Conservation (phyloP, 92 coral and sea anemone species). For the Montipora capitata region DNA sequence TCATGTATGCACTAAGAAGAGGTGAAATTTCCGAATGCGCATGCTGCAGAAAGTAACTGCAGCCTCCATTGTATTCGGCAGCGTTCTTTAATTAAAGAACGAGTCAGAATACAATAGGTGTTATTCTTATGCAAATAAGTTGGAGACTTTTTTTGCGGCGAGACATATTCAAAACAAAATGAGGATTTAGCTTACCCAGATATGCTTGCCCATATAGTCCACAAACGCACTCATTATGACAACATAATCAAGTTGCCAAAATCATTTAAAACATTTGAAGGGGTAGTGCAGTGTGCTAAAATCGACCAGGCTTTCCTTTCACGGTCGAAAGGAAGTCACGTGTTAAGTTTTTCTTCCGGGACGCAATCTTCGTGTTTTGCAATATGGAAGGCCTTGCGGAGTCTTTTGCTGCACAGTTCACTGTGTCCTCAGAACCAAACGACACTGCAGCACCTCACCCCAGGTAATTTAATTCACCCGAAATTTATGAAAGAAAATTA, state of each 20-base stretch:
- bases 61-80: too few relatives aligned
- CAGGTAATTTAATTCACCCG: conserved; percentile 52
- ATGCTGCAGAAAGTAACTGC: too few relatives aligned
- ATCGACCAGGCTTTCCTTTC: background rate
- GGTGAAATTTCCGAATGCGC: too few relatives aligned
- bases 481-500: too few relatives aligned
- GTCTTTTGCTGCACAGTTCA: conserved; percentile 77
- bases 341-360: too few relatives aligned
- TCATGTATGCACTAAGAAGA: too few relatives aligned
- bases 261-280: too few relatives aligned
- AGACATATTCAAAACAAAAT: too few relatives aligned
- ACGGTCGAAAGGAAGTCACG: background rate
- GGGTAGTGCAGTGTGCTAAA: background rate
- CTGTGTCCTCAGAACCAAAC: conserved; percentile 89
- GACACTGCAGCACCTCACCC: conserved; percentile 95
- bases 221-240: conserved; percentile 5
- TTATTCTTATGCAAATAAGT: too few relatives aligned
- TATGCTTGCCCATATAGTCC: background rate
- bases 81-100: too few relatives aligned
- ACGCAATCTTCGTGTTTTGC: background rate
- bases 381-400: conserved; percentile 86
- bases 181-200: conserved; percentile 23
- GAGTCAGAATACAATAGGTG: too few relatives aligned
- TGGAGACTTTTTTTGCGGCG: too few relatives aligned
- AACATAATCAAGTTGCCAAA: background rate